Base-by-base conservation (phyloP, 1,140 invertebrate species). In the Armadillidium nasatum region DNA sequence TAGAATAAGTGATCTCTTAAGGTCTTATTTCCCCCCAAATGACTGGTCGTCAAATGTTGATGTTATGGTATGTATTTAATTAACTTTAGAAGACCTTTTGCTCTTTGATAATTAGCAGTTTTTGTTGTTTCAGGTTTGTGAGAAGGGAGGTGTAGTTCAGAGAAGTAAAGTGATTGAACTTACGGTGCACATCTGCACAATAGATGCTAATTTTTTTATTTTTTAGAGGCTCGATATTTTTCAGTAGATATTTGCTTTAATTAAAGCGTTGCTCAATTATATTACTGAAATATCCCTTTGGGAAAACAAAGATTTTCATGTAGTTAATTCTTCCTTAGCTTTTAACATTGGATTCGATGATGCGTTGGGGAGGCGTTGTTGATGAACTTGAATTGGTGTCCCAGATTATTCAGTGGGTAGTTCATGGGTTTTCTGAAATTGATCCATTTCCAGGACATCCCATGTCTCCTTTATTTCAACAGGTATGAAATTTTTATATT, bases 341-440 rank as follows among this genome's bases (percentile, higher is more conserved):
- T 15, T 50, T 78, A 71, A 74, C 74, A 6, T 73, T 80, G 43
- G 79, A 80, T 43, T 76, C 79, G 13, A 23, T 80, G 74, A 75
- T 80, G 76, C 71, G 79, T 4, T 80, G 79, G 79, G 79, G 79
- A 44, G 79, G 79, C 21, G 79, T 80, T 69, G 79, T 80, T 67
- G 79, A 80, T 60, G 79, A 80, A 46, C 68, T 80, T 44, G 79
- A 80, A 69, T 69, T 77, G 54, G 74, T 74, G 2, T 70, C 69
- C 67, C 76, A 78, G 54, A 50, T 76, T 13, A 74, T 75, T 46
- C 79, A 78, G 74, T 80, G 79, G 79, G 72, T 70, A 13, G 66
- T 78, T 43, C 76, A 78, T 66, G 79, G 79, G n/a, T 69, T 70
- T 23, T 22, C 68, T 54, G 76, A 78, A 33, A 50, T 80, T 46